Evolutionary conservation across 2,113 vertebrate genomes (phyloP).

Genomic region (Coptodon rendalli): DNA sequence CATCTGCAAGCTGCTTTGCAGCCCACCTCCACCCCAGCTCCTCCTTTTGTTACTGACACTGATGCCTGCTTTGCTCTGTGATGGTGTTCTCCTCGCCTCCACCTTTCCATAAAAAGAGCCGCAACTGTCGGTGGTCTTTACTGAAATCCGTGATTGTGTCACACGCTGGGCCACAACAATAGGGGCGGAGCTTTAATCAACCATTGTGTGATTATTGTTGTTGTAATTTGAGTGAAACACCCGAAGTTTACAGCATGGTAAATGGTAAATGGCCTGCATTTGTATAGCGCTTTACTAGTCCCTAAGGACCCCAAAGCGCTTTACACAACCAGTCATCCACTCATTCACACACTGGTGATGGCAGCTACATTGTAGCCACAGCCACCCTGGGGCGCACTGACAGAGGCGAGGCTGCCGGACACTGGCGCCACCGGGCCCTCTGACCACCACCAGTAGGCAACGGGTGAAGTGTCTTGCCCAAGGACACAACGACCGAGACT

Average conservation of each 20-base stretch:
- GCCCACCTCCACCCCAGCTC: neutral
- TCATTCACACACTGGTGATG: no score
- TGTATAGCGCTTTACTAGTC: no score
- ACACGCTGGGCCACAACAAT: fast-evolving
- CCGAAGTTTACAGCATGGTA: neutral
- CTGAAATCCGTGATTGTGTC: neutral
- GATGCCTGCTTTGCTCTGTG: neutral
- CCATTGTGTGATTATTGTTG: neutral
- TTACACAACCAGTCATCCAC: no score
- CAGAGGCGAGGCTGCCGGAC: no score
- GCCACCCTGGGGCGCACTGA: no score
- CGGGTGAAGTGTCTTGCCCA: no score
- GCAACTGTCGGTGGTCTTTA: neutral
- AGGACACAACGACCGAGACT: no score
- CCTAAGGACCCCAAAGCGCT: no score
- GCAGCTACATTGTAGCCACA: no score
- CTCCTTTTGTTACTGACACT: neutral
- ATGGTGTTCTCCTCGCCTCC: fast-evolving
- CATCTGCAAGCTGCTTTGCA: neutral
- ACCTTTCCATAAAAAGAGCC: neutral
- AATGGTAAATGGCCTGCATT: no score
- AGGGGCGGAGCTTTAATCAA: neutral
- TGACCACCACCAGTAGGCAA: no score
- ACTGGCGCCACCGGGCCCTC: no score
- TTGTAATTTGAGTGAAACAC: neutral